Conservation (phyloP, 2,888 invertebrate species). For the Apotomis betuletana region DNA sequence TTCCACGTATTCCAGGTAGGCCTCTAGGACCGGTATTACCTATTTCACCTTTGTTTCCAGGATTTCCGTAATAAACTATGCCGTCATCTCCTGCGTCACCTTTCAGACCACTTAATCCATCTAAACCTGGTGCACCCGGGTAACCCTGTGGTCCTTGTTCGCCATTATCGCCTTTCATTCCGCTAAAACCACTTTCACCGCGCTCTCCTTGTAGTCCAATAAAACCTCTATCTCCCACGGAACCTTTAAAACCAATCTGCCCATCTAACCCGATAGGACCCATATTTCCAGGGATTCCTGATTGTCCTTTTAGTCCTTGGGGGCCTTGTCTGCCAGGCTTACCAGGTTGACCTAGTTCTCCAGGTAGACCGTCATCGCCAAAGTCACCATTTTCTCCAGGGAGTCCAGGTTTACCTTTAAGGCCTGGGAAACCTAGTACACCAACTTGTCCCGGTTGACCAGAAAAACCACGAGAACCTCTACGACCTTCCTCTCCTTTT, state of each 20-base stretch:
- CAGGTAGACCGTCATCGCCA: slow-evolving; percentile 90
- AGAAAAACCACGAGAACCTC: slow-evolving; percentile 64
- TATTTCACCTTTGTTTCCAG: slow-evolving; percentile 84
- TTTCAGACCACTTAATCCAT: slow-evolving; percentile 74
- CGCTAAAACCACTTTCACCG: slow-evolving; percentile 86
- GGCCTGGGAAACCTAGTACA: slow-evolving; percentile 72
- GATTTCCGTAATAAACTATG: slow-evolving; percentile 67
- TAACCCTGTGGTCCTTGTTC: slow-evolving; percentile 79
- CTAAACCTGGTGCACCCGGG: slow-evolving; percentile 69
- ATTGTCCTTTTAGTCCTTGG: slow-evolving; percentile 59
- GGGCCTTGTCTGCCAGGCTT: slow-evolving; percentile 60
- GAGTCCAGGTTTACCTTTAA: slow-evolving; percentile 60
- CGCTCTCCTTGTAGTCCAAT: slow-evolving; percentile 81
- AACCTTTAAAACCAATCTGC: slow-evolving; percentile 71
- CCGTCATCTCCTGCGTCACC: slow-evolving; percentile 85
- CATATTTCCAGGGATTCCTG: slow-evolving; percentile 56
- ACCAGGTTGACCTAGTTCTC: slow-evolving; percentile 75
- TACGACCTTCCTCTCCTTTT: slow-evolving; percentile 81
- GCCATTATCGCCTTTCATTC: slow-evolving; percentile 83
- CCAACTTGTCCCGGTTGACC: slow-evolving; percentile 74
- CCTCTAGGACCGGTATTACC: slow-evolving; percentile 85
- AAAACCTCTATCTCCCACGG: slow-evolving; percentile 79
- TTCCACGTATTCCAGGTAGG: slow-evolving; percentile 76
- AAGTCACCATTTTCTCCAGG: slow-evolving; percentile 85
- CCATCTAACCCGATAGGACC: slow-evolving; percentile 55